Percentiles rank a stretch among this genome's conserved stretches.
phyloP scores from a whole-genome alignment of 1,140 invertebrate species.

The Ruditapes philippinarum region DNA sequence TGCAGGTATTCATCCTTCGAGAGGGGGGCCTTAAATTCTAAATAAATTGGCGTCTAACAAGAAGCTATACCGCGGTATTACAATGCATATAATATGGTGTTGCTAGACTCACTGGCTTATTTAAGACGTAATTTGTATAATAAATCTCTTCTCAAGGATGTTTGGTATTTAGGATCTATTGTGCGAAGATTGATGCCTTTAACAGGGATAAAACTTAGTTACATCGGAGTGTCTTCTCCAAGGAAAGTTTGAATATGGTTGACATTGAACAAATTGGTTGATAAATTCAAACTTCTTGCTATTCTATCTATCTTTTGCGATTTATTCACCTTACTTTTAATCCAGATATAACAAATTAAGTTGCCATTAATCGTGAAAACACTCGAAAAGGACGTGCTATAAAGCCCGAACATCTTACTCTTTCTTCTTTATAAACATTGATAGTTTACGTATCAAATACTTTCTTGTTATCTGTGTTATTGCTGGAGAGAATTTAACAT shows the following conservation, averaged over 20 bases:
- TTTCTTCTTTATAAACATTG: constrained; percentile 34
- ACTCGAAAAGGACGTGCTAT: constrained; percentile 11
- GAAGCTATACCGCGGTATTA: neutral
- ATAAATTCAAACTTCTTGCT: neutral
- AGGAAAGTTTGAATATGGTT: neutral
- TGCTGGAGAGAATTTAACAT: neutral
- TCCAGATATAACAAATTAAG: constrained; percentile 35
- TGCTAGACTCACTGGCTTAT: neutral
- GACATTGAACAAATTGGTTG: constrained; percentile 16
- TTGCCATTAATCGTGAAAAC: constrained; percentile 13
- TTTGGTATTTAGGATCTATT: constrained; percentile 9
- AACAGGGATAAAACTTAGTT: neutral
- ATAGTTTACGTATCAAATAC: constrained; percentile 1
- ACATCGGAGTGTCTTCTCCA: constrained; percentile 18
- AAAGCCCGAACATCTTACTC: constrained; percentile 20
- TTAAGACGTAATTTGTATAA: constrained; percentile 23
- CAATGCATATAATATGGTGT: neutral
- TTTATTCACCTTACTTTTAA: neutral
- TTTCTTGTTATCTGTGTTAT: neutral
- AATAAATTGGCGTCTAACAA: constrained; percentile 5
- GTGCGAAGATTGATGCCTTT: neutral
- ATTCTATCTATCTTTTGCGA: neutral
- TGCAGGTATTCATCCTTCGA: neutral
- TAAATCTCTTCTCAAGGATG: constrained; percentile 27
- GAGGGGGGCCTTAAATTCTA: neutral